Evolutionary conservation across 2,797 vertebrate species (phyloP).

Genomic region (Acanthis flammea): DNA sequence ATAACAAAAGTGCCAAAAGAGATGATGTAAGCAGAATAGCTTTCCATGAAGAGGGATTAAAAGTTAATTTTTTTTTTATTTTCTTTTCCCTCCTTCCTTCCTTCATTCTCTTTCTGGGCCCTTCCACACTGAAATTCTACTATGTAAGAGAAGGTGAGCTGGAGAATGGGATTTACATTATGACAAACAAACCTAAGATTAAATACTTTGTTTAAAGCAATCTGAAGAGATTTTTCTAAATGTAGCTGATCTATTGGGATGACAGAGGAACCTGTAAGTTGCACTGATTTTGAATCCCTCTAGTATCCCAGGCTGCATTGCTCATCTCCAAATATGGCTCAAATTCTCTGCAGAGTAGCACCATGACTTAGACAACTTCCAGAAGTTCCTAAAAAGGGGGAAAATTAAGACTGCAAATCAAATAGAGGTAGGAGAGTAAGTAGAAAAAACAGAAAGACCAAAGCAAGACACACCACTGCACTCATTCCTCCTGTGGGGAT

Average conservation of each 20-base stretch:
- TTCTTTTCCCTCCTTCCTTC: background rate
- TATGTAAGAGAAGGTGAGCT: background rate
- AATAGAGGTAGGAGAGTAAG: background rate
- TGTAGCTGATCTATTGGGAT: background rate
- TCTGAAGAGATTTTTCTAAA: background rate
- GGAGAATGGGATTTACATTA: background rate
- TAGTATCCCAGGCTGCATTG: background rate
- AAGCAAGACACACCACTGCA: background rate
- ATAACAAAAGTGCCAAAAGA: background rate
- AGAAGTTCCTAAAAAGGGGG: background rate
- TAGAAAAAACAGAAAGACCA: background rate
- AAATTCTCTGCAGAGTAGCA: background rate
- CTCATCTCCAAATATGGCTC: background rate
- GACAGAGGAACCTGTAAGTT: background rate
- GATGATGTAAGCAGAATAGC: background rate
- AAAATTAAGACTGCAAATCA: conserved; percentile 19
- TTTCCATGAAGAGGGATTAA: background rate
- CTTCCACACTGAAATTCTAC: background rate
- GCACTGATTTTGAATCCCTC: background rate
- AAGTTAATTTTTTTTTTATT: background rate
- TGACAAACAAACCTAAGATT: background rate
- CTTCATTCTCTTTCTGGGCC: background rate
- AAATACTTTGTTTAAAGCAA: background rate
- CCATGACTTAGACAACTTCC: background rate
- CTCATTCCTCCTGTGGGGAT: background rate